Base-by-base conservation (phyloP, 2,888 invertebrate genomes). In the Melinaea menophilus region DNA sequence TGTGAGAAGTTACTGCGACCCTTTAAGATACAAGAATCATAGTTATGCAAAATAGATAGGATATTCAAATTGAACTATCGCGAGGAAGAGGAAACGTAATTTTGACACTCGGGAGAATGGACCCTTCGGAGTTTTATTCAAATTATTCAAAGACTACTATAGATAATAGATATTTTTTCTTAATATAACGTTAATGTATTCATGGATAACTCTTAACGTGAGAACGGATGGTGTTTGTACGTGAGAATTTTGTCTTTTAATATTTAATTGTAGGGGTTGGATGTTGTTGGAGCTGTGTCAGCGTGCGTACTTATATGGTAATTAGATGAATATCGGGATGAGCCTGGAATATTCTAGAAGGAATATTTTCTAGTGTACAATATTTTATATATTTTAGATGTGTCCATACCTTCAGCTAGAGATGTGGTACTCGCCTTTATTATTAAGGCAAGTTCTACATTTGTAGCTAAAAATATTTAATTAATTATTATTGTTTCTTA, bases 81-180 rank as follows among this genome's bases (percentile, higher is more conserved):
- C 79, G 72, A 75, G 80, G 81, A 85, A 74, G 79, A 84, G 86
- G 89, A 89, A 89, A 89, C 88, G 82, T 83, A 87, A 88, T 89
- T 90, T 88, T 89, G 89, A 90, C 90, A 90, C 90, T 86, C 78
- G 73, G 80, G 85, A 89, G 88, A 90, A 90, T 89, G 78, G 81
- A 82, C 85, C 85, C 86, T 84, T 84, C 82, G 80, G 76, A 79
- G 77, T 79, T 79, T 79, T 86, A 88, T 89, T 88, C 81, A 88
- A 88, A 88, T 88, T 80, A 77, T 73, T 66, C 70, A 73, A 69
- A 63, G 67, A 77, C 79, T 80, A 78, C 77, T 74, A 75, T 75
- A 85, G 85, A 85, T 85, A 86, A 86, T 82, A 76, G 76, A 22
- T 74, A 72, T 78, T 80, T 82, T 80, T 79, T 78, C 70, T 77